Base-by-base conservation (phyloP, 2,888 invertebrate species). In the Caenorhabditis sp. region DNA sequence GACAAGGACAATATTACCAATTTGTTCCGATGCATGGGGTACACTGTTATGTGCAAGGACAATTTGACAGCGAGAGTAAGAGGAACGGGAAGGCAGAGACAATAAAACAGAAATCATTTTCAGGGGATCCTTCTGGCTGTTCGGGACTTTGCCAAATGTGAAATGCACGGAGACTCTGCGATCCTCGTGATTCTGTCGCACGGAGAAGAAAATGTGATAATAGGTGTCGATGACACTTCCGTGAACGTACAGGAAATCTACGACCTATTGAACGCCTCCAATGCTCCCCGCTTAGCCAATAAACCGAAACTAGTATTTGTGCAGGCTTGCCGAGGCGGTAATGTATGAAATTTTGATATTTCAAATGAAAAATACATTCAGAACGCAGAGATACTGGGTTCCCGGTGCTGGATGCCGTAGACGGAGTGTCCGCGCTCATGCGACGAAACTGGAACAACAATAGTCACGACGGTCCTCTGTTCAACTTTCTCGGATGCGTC, bases 321-420 rank as follows among this genome's bases (percentile, higher is more conserved):
- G 1, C 89, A 89, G 72, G 89, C 89, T 5, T 89, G 89, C 66
- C 80, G 89, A 73, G 89, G 89, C 73, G 83, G 88, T 85, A n/a
- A 63, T 55, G 77, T 41, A 2, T 20, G 11, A 15, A 20, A 17
- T 53, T 15, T 20, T 43, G 11, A n/a, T 11, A 35, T 2, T 30
- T 7, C 30, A 5, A 30, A 30, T 30, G 5, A 30, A 9, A 30
- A 9, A 41, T n/a, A 24, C 20, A 15, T 43, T 2, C 53, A 76
- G 77, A 77, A 9, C 65, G 77, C n/a, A 53, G 77, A 50, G 77
- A 77, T 17, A 56, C 39, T 32, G 77, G 77, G 7, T 72, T 66
- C 24, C 52, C 77, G 17, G 56, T 62, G 13, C 11, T 58, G 7
- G 76, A 77, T 15, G 37, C 61, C 5, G 37, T 59, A 2, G 77